These are phyloP conservation scores for Andrena camellia DNA, from an alignment of 2,888 invertebrate species.

Conservation along the genomic window DNA sequence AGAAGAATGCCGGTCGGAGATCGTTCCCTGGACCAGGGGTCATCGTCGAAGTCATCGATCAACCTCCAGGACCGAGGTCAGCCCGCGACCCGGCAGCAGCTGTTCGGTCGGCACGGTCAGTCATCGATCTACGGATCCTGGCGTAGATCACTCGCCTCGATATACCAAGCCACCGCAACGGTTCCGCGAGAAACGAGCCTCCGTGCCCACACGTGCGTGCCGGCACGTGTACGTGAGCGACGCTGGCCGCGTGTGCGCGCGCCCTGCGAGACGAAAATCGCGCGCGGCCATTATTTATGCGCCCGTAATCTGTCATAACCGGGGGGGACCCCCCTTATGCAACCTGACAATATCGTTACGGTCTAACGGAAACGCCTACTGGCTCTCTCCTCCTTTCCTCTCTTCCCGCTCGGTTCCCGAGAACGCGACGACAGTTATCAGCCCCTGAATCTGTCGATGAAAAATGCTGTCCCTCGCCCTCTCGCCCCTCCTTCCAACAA, in stretches of 20 bases:
- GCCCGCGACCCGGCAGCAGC: conserved; percentile 81
- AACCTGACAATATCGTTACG: conserved; percentile 78
- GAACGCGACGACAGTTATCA: conserved; percentile 66
- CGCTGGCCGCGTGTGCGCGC: conserved; percentile 17
- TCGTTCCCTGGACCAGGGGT: conserved; percentile 71
- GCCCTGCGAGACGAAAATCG: conserved; percentile 65
- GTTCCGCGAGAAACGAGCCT: conserved; percentile 43
- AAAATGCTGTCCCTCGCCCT: conserved; percentile 30
- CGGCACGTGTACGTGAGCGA: conserved; percentile 13
- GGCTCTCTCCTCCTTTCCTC: conserved; percentile 22
- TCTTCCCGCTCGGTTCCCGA: conserved; percentile 5
- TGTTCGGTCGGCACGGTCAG: conserved; percentile 79
- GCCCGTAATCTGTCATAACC: conserved; percentile 77
- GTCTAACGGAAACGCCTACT: conserved; percentile 73
- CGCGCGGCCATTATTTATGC: conserved; percentile 72
- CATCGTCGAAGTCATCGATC: conserved; percentile 82
- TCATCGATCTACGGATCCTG: conserved; percentile 82
- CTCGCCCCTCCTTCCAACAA: not conserved
- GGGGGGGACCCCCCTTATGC: conserved; percentile 63
- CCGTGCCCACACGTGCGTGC: conserved; percentile 1
- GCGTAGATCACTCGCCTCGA: conserved; percentile 78
- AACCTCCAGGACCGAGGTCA: conserved; percentile 79
- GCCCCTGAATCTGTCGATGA: conserved; percentile 55
- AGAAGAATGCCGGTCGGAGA: conserved; percentile 68
- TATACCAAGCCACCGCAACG: conserved; percentile 68